Evolutionary conservation across 2,888 invertebrate genomes (phyloP).

Genomic region (Gerris lacustris): DNA sequence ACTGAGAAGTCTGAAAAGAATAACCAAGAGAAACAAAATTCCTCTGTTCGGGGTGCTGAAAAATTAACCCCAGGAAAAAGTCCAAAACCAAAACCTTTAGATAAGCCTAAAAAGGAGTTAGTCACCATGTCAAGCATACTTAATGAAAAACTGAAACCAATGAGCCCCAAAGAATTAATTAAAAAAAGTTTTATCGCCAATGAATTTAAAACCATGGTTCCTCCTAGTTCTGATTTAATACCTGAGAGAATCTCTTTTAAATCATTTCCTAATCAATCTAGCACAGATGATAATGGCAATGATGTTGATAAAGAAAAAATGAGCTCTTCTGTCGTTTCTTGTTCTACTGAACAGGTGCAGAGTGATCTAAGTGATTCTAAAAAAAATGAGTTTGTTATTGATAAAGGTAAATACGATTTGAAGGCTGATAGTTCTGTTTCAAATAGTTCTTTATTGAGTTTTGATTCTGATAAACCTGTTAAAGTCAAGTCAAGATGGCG

Average conservation of each 20-base stretch:
- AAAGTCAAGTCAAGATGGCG: slow-evolving; percentile 71
- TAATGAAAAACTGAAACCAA: background rate
- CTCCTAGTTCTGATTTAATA: background rate
- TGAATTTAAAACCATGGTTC: background rate
- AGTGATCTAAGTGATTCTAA: background rate
- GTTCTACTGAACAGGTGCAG: background rate
- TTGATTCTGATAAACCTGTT: slow-evolving; percentile 46
- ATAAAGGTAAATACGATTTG: background rate
- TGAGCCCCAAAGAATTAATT: slow-evolving; percentile 1
- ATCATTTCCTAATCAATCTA: background rate
- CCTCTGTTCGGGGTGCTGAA: background rate
- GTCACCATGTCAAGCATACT: background rate
- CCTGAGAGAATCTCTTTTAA: background rate
- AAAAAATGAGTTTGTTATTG: no score
- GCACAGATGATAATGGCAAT: background rate
- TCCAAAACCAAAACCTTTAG: background rate
- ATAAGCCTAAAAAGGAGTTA: background rate
- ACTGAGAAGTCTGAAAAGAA: background rate
- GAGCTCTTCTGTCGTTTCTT: background rate
- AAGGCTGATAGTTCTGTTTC: background rate
- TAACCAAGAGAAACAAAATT: background rate
- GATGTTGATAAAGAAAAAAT: background rate
- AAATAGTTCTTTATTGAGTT: slow-evolving; percentile 4
- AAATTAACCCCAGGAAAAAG: background rate
- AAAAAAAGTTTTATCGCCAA: background rate